These are phyloP conservation scores for Acridotheres tristis DNA, from an alignment of 2,797 vertebrate species.

Conservation along the genomic window DNA sequence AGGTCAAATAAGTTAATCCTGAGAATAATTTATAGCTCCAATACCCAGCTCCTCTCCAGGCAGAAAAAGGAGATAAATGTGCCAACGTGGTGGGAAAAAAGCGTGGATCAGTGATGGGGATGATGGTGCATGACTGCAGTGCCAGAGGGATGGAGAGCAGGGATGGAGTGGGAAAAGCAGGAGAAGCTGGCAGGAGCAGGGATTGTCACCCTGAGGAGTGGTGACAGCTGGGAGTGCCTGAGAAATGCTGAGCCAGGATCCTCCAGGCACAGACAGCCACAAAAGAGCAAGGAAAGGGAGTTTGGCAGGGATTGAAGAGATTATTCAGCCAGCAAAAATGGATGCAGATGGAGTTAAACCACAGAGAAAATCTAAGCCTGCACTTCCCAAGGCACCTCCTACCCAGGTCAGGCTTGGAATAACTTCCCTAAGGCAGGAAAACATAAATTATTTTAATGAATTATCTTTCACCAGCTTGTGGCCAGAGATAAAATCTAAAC, in stretches of 20 bases:
- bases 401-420: background rate
- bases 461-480: background rate
- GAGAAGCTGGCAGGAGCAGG: background rate
- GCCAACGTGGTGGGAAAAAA: background rate
- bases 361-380: background rate
- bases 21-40: background rate
- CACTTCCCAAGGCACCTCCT: background rate
- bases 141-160: background rate
- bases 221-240: background rate
- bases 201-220: background rate
- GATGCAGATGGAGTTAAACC: background rate
- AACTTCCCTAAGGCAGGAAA: background rate
- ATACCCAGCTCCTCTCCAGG: background rate
- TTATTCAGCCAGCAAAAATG: background rate
- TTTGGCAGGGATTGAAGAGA: background rate
- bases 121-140: background rate
- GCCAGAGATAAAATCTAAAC: background rate
- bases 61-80: slow-evolving; percentile 17
- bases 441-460: accelerated
- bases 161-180: background rate
- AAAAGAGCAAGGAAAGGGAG: background rate
- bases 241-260: background rate
- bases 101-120: background rate
- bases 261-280: background rate
- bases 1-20: background rate